A percentile compares a stretch with the other conserved stretches of the same genome.
These are phyloP conservation scores for Agrotis exclamationis DNA, from an alignment of 2,888 invertebrate species.

Conservation along the genomic window DNA sequence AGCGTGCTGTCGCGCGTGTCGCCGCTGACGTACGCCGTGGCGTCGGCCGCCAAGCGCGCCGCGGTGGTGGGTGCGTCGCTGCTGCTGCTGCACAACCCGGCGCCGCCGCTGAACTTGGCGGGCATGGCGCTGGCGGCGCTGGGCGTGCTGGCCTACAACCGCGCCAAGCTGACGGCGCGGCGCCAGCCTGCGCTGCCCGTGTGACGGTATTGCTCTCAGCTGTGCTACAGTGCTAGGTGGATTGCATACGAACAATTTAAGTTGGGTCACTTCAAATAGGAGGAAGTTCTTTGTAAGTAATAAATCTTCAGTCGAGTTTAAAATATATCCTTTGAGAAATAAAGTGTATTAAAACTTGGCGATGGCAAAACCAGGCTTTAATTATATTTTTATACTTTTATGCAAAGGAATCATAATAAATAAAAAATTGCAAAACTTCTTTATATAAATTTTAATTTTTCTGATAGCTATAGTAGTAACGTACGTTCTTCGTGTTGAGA, in stretches of 20 bases:
- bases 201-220: slow-evolving; percentile 62
- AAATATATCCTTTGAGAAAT: background rate
- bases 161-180: slow-evolving; percentile 75
- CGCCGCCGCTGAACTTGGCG: slow-evolving; percentile 95
- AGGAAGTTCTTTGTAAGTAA: background rate
- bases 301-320: background rate
- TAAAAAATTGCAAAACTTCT: slow-evolving; percentile 7
- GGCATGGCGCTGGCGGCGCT: slow-evolving; percentile 98
- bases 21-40: slow-evolving; percentile 98
- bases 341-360: background rate
- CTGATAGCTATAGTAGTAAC: too few species aligned
- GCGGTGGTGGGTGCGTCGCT: slow-evolving; percentile 97
- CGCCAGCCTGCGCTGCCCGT: slow-evolving; percentile 73
- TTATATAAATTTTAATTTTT: background rate
- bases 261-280: background rate
- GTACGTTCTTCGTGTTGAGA: background rate
- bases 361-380: background rate
- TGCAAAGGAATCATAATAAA: slow-evolving; percentile 13
- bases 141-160: slow-evolving; percentile 97
- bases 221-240: background rate
- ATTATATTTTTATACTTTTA: slow-evolving; percentile 30
- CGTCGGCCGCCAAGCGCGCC: slow-evolving; percentile 98
- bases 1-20: slow-evolving; percentile 97
- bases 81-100: slow-evolving; percentile 97
- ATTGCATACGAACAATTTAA: background rate